These are phyloP conservation scores for Tonatia bakeri DNA, from an alignment of 2,113 vertebrate genomes.

Conservation along the genomic window DNA sequence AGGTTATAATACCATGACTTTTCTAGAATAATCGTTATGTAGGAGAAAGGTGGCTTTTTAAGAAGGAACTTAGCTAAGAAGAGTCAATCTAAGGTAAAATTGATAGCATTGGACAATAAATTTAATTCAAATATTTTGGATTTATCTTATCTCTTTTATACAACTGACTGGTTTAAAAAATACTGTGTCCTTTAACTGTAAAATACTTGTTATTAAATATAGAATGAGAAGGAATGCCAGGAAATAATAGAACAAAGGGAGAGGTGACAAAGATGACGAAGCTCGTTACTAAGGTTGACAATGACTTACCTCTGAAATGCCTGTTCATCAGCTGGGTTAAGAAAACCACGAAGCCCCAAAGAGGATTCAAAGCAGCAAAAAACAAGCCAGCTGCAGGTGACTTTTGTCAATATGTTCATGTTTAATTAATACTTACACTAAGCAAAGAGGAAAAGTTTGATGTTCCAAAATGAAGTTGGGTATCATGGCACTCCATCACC, in stretches of 20 bases:
- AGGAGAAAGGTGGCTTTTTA: neutral
- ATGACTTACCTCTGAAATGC: neutral
- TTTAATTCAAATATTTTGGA: slow-evolving; percentile 5
- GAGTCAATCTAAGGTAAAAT: neutral
- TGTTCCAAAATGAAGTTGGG: neutral
- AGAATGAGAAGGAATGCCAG: slow-evolving; percentile 15
- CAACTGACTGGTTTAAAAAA: neutral
- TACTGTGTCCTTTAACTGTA: slow-evolving; percentile 3
- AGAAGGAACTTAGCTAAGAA: slow-evolving; percentile 2
- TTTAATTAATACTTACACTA: neutral
- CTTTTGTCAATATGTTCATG: neutral
- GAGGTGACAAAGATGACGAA: neutral
- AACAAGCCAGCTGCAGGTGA: neutral
- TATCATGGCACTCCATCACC: neutral
- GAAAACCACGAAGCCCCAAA: slow-evolving; percentile 31
- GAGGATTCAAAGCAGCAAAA: neutral
- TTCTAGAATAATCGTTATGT: neutral
- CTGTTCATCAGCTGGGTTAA: neutral
- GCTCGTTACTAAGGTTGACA: neutral
- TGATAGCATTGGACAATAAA: neutral
- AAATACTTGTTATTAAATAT: slow-evolving; percentile 2
- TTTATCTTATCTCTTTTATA: neutral
- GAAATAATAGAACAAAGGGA: neutral
- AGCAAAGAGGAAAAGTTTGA: neutral
- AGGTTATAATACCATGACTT: slow-evolving; percentile 38